Base-by-base conservation (phyloP, 2,797 vertebrate species). In the Karalla daura region DNA sequence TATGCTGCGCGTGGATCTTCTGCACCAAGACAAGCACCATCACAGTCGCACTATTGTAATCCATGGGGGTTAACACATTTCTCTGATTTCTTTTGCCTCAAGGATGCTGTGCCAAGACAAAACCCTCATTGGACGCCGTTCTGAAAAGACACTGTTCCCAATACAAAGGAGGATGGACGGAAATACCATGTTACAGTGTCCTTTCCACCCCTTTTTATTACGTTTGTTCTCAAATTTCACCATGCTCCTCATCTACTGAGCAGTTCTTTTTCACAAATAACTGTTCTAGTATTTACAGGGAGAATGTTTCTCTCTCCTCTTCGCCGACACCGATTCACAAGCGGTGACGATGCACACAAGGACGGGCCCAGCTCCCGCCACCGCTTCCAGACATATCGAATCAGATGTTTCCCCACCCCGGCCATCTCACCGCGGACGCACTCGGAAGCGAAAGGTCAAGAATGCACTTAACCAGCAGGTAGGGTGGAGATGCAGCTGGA, bases 381-480 rank as follows among this genome's bases (percentile, higher is more conserved):
- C n/a, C n/a, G n/a, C n/a, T n/a, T n/a, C n/a, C n/a, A n/a, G n/a
- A n/a, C n/a, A n/a, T n/a, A n/a, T n/a, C n/a, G n/a, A n/a, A n/a
- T n/a, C 8, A 24, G 40, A 30, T 15, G 13, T 33, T 63, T 46
- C 33, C n/a, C 18, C 18, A 58, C 14, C 23, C 6, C 24, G 6
- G 0, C 8, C 9, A 4, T 56, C 21, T 28, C 15, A 37, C 18
- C 14, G n/a, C 49, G 25, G 50, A 28, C 6, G 36, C 18, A 54
- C 47, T 54, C 53, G 50, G 37, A 66, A 27, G 37, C 23, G 27
- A 62, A n/a, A 60, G 67, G 62, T 65, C 28, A 63, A 54, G 24
- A 54, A 32, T 30, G 15, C 33, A 20, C 35, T 46, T 35, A 58
- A 66, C 51, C n/a, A 45, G 35, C 41, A 50, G 36, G 18, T 10